These are phyloP conservation scores for Byasa hedistus DNA, from an alignment of 2,888 invertebrate species.

Conservation along the genomic window DNA sequence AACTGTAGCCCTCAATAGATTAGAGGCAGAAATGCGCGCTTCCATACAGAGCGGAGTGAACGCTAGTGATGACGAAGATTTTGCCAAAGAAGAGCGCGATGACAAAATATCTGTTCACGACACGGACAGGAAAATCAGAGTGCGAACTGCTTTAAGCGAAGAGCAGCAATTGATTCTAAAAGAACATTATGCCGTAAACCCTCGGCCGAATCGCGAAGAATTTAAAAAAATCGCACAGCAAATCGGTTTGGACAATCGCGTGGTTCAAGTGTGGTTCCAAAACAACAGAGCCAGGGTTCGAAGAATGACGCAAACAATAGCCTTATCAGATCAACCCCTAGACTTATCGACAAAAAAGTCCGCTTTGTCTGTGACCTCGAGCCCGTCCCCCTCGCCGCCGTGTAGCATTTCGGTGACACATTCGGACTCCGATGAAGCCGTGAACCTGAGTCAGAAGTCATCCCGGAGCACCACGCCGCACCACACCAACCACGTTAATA, in stretches of 20 bases:
- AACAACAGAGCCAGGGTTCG: conserved; percentile 95
- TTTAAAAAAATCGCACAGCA: conserved; percentile 92
- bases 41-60: conserved; percentile 75
- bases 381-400: conserved; percentile 82
- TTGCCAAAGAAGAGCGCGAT: conserved; percentile 71
- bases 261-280: conserved; percentile 98
- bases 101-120: conserved; percentile 80
- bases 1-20: conserved; percentile 78
- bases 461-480: conserved; percentile 82
- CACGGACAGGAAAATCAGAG: conserved; percentile 90
- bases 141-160: conserved; percentile 95
- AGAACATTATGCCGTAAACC: conserved; percentile 93
- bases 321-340: conserved; percentile 87
- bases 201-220: conserved; percentile 96
- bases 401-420: conserved; percentile 82
- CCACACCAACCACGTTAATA: conserved; percentile 68
- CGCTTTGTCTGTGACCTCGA: conserved; percentile 75
- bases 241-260: conserved; percentile 86
- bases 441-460: conserved; percentile 87
- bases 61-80: conserved; percentile 83
- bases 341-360: conserved; percentile 93
- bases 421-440: conserved; percentile 85
- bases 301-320: conserved; percentile 76
- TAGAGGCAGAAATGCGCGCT: conserved; percentile 74
- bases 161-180: conserved; percentile 94